Base-by-base conservation (phyloP, 2,888 invertebrate genomes). In the Synanthedon formicaeformis region DNA sequence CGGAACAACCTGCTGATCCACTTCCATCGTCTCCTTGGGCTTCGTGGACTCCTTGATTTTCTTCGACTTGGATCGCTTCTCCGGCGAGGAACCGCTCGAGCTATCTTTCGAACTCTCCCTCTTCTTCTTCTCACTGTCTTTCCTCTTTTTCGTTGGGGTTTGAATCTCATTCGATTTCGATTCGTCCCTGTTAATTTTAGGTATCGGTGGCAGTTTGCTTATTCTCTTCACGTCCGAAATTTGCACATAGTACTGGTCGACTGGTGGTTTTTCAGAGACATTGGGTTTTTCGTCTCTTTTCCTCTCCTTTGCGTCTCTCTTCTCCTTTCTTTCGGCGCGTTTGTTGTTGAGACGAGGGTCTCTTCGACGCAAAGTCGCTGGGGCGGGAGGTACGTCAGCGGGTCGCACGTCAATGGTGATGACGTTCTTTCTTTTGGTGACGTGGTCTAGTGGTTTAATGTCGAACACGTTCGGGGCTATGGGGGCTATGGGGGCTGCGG, bases 391-490 rank as follows among this genome's bases (percentile, higher is more conserved):
- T 52, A 53, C 52, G 3, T 57, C 63, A 49, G 73, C 76, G 5
- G 69, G 69, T 0, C 71, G 61, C 6, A 86, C 86, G 69, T 86
- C 86, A 40, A 85, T 81, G n/a, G 84, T 86, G 66, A 86, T 81
- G 56, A 81, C 84, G 72, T 85, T 84, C 51, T 79, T 83, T 56
- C 84, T 74, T 53, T 86, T 85, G 52, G 74, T 77, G 63, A 78
- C 71, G 16, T 12, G 18, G 5, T 81, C 81, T 52, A 84, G 78
- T 13, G 88, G 77, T 60, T 83, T 84, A 75, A 88, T 83, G 73
- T 89, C 81, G 72, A 86, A 84, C 48, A 82, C 79, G 73, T 84
- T 73, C 55, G 82, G 69, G 5, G 83, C 79, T 59, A 84, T 78
- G 64, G 77, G 69, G 2, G 69, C 56, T 4, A 58, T 54, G 27